Conservation (phyloP, 2,888 invertebrate species). For the Ferdinandea cuprea region DNA sequence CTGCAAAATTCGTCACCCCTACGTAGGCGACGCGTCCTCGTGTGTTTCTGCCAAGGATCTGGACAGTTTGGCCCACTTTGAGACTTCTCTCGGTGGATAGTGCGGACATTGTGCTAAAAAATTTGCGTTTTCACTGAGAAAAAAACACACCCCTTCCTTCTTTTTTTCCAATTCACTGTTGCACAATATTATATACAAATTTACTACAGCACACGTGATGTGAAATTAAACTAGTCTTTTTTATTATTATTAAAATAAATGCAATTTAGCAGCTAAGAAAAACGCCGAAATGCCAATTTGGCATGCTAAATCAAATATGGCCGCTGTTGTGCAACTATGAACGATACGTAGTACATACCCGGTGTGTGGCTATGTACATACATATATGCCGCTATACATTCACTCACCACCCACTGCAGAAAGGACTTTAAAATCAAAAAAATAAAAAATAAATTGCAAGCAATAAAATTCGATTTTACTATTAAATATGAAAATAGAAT, state of each 20-base stretch:
- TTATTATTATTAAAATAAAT: conserved; percentile 10
- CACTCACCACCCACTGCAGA: conserved; percentile 2
- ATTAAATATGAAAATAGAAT: not conserved
- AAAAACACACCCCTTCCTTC: not conserved
- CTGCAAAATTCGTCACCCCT: conserved; percentile 94
- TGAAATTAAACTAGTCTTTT: not conserved
- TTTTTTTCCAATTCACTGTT: not conserved
- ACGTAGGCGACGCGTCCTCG: conserved; percentile 95
- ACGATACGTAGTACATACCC: conserved; percentile 36
- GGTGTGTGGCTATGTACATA: conserved; percentile 39
- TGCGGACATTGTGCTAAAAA: conserved; percentile 75
- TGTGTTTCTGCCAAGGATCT: conserved; percentile 92
- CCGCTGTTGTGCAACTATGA: conserved; percentile 70
- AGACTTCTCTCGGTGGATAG: conserved; percentile 83
- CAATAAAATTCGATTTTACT: not conserved
- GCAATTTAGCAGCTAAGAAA: conserved; percentile 52
- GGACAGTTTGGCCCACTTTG: conserved; percentile 91
- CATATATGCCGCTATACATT: conserved; percentile 25
- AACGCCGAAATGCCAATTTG: conserved; percentile 58
- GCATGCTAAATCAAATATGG: conserved; percentile 65
- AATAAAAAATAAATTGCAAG: not conserved
- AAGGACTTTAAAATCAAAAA: conserved; percentile 4
- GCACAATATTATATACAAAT: conserved; percentile 6
- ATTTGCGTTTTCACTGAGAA: not conserved
- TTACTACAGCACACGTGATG: not conserved